These are phyloP conservation scores for Malaclemys terrapin DNA, from an alignment of 2,113 vertebrate genomes.

Conservation along the genomic window DNA sequence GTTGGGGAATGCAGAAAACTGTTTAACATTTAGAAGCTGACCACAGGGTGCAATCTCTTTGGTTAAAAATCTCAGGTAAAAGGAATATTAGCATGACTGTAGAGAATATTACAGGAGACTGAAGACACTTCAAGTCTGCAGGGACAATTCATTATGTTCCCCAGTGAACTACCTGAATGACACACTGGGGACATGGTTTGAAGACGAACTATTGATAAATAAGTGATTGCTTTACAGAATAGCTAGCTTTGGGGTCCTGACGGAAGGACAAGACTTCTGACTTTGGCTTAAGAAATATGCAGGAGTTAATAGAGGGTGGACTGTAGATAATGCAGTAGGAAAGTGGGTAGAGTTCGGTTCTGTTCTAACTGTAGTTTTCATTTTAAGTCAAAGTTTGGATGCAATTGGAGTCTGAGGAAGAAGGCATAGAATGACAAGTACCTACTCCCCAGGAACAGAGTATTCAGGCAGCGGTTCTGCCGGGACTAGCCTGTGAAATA, in stretches of 20 bases:
- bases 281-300: neutral
- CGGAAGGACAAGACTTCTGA: neutral
- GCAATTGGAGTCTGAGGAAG: neutral
- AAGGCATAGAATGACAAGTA: neutral
- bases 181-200: neutral
- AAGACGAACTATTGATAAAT: neutral
- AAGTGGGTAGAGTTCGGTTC: neutral
- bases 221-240: neutral
- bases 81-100: neutral
- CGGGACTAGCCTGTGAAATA: neutral
- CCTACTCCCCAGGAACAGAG: neutral
- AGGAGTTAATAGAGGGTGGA: neutral
- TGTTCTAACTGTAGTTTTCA: neutral
- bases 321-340: neutral
- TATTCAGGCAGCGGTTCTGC: accelerated
- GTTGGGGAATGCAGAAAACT: neutral
- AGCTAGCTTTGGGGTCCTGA: neutral
- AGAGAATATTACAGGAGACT: neutral
- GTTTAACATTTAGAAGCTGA: neutral
- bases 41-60: neutral
- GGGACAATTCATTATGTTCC: neutral
- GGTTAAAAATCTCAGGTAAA: neutral
- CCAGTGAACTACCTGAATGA: neutral
- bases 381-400: neutral
- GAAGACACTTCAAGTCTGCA: neutral